Evolutionary conservation across 2,888 invertebrate genomes (phyloP), one percentile per base, ranked within the genome.

Genomic region (Nephrotoma appendiculata): DNA sequence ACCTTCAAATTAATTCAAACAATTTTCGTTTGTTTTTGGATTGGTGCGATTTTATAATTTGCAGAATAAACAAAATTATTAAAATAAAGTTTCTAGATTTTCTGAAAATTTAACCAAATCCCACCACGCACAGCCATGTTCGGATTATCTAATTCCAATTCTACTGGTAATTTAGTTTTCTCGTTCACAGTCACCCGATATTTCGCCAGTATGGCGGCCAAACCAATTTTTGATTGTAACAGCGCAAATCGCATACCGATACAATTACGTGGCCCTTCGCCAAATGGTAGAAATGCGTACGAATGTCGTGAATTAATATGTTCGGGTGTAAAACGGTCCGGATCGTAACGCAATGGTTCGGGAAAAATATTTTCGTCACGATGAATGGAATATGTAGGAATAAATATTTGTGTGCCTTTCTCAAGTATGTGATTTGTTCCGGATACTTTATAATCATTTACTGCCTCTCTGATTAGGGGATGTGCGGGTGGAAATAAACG

Each of bases 331-430:
- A 94, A 94, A 88, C 94, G 90, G 15, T 94, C 93, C 0, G 94
- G 94, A 86, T 93, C 92, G 87, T 94, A 94, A 83, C 91, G 92
- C 5, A 93, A 91, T 0, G 94, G 94, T 9, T 94, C 91, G 0
- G 94, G 93, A 88, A 93, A 94, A 88, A 93, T 91, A 1, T 92
- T 91, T 0, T 93, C 92, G 89, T 94, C 94, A 89, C 93, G 93
- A 88, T 95, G 95, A 89, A 94, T 92, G 0, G 93, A 92, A 86
- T 92, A 92, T 2, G 91, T 90, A 0, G 94, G 94, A 86, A 95
- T 92, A 4, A 93, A 89, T 0, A 94, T 89, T 42, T 92, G 89
- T 15, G 92, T 93, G 0, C 92, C 93, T 88, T 93, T 92, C 85
- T 93, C 93, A 87, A 94, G 92, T 0, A 92, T 90, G 87, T 93